phyloP scores from a whole-genome alignment of 1,140 invertebrate genomes.

The Archegozetes longisetosus region DNA sequence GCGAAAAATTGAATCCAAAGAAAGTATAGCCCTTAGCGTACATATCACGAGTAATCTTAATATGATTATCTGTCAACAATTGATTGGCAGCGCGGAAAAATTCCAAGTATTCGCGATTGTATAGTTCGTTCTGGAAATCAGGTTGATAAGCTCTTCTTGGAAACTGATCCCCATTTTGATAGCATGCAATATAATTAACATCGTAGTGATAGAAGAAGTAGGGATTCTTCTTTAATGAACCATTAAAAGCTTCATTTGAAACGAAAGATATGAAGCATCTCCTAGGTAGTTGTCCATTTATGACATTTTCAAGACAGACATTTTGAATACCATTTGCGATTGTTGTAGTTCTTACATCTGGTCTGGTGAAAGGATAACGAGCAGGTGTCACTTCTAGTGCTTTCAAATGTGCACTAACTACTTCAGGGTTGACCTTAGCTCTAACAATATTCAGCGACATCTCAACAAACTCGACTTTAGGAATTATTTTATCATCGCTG shows the following conservation, averaged over 20 bases:
- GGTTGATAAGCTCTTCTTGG: constrained; percentile 1
- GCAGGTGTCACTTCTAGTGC: constrained; percentile 5
- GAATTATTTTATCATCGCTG: neutral
- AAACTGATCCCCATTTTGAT: constrained; percentile 6
- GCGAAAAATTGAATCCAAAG: constrained; percentile 11
- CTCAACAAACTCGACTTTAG: neutral
- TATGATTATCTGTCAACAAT: neutral
- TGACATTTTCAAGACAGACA: constrained; percentile 18
- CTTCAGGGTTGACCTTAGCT: neutral
- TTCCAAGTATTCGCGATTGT: constrained; percentile 1
- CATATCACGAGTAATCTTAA: neutral
- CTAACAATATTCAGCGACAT: neutral
- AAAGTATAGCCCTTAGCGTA: constrained; percentile 1
- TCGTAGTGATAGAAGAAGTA: constrained; percentile 2
- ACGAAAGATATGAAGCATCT: constrained; percentile 13
- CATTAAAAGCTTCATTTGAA: constrained; percentile 9
- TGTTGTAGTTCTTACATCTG: constrained; percentile 18
- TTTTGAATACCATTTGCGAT: constrained; percentile 13
- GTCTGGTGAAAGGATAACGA: constrained; percentile 12
- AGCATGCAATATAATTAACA: constrained; percentile 11
- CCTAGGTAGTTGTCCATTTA: constrained; percentile 17
- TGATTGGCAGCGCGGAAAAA: constrained; percentile 8
- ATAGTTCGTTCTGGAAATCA: constrained; percentile 6
- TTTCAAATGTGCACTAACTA: constrained; percentile 13
- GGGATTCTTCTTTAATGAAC: constrained; percentile 9